Conservation (phyloP, 2,113 vertebrate species). For the Gyps fulvus region DNA sequence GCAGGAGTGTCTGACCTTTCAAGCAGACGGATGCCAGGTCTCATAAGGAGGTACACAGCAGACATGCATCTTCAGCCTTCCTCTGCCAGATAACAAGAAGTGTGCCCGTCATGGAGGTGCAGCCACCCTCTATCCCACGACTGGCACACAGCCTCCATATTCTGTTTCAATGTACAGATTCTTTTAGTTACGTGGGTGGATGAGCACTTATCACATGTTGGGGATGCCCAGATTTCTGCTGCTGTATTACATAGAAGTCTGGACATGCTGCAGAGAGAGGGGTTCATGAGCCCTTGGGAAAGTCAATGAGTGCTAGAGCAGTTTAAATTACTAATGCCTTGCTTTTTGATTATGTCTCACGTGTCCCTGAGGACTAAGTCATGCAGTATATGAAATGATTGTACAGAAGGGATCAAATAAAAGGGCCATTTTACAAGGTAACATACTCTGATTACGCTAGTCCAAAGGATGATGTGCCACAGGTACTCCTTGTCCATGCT, state of each 20-base stretch:
- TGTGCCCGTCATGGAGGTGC: not conserved
- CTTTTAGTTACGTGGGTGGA: fast-evolving
- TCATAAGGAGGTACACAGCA: not conserved
- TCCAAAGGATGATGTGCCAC: not conserved
- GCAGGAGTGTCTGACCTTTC: not conserved
- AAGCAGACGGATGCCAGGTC: not conserved
- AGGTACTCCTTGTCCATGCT: not conserved
- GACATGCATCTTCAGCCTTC: not conserved
- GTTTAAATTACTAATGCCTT: not conserved
- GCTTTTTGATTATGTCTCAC: not conserved
- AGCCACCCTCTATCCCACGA: not conserved
- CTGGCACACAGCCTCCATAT: not conserved
- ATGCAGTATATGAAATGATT: not conserved
- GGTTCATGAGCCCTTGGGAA: not conserved
- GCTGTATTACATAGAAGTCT: fast-evolving
- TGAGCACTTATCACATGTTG: not conserved
- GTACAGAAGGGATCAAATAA: not conserved
- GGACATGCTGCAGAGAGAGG: not conserved
- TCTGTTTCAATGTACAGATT: fast-evolving
- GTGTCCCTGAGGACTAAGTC: not conserved
- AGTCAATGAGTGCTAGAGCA: not conserved
- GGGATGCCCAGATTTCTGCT: not conserved
- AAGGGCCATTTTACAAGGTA: not conserved
- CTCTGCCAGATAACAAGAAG: not conserved
- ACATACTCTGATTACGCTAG: not conserved